phyloP scores from a whole-genome alignment of 2,113 vertebrate genomes.

The Apodemus speciosus region DNA sequence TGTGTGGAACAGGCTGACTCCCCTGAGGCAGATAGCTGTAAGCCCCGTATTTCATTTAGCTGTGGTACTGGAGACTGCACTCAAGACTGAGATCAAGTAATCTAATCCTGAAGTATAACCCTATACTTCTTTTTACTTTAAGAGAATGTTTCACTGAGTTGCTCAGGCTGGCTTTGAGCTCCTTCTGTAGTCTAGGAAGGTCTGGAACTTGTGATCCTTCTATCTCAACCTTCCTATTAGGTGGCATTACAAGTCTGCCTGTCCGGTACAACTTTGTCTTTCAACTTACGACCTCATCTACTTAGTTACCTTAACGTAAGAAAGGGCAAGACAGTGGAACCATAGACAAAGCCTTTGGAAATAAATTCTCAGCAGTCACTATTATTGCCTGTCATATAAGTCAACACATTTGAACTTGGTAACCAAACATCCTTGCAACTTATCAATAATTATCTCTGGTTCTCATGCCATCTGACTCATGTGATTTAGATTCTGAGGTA shows the following conservation, averaged over 20 bases:
- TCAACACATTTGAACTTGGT: constrained; percentile 1
- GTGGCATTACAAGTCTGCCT: not conserved
- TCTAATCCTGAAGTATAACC: not conserved
- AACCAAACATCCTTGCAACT: constrained; percentile 4
- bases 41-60: not conserved
- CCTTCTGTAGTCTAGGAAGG: too few relatives aligned
- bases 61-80: not conserved
- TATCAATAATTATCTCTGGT: constrained; percentile 38
- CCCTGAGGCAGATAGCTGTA: not conserved
- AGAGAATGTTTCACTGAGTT: not conserved
- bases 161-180: not conserved
- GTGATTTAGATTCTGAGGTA: constrained; percentile 37
- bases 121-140: not conserved
- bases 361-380: not conserved
- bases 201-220: not conserved
- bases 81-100: not conserved
- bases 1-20: not conserved
- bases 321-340: not conserved
- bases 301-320: not conserved
- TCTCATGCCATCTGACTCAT: not conserved
- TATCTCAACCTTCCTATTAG: not conserved
- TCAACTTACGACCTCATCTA: not conserved
- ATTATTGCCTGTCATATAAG: not conserved
- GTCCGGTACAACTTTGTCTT: not conserved
- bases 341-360: not conserved